Base-by-base conservation (phyloP, 1,140 invertebrate species). In the Drosophila arawakana region DNA sequence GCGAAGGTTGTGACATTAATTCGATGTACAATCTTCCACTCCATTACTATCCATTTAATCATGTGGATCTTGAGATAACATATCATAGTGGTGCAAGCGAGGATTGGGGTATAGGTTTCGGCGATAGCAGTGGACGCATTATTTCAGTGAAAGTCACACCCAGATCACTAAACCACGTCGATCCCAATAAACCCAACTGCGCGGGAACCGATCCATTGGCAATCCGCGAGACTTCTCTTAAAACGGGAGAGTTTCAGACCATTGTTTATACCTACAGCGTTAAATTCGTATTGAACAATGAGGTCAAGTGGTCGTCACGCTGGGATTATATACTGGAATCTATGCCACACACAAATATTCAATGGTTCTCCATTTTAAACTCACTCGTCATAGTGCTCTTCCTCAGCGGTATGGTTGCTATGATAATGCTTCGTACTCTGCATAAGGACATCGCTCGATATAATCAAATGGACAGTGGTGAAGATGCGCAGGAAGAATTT, bases 321-420 rank as follows among this genome's bases (percentile, higher is more conserved):
- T 99, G 99, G 99, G 99, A 99, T 94, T 99, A 99, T 91, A 99
- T 99, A 75, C 93, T 99, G 50, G 98, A 99, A 93, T 99, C 98
- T 2, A 98, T 99, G 96, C 98, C 98, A 0, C 98, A 99, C 88
- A 98, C 98, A 0, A 99, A 99, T 93, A 99, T 99, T 81, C 98
- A 99, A 92, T 99, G 98, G 98, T 99, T 99, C 90, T 98, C 97
- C 59, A 98, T 98, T 80, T 93, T 98, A 11, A 98, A 98, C 92
- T 98, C 97, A 0, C 93, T 98, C 58, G 97, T 98, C 55, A 98
- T 98, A 88, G 97, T 97, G 11, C 93, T 97, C 3, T 97, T 98
- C 91, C 93, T 98, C 6, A 98, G 98, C 81, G 99, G 98, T 78
- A 99, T 99, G 98, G 98, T 99, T 10, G 99, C 98, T 9, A 99